phyloP scores from a whole-genome alignment of 2,113 vertebrate genomes.

The Athene noctua region DNA sequence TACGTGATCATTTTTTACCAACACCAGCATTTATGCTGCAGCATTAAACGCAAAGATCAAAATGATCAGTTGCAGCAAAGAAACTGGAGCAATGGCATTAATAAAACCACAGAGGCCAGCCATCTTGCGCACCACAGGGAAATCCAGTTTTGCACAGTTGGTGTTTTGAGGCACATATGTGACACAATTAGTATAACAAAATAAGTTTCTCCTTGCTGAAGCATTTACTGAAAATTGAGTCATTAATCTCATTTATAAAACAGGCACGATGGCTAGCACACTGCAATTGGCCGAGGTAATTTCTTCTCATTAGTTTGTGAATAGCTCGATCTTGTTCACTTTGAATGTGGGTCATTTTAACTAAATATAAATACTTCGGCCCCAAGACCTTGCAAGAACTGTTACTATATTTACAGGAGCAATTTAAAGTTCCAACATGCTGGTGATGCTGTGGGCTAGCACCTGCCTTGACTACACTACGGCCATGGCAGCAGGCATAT shows the following conservation, averaged over 20 bases:
- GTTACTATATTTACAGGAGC: neutral
- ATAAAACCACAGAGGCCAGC: conserved; percentile 49
- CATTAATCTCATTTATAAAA: conserved; percentile 72
- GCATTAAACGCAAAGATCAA: conserved; percentile 16
- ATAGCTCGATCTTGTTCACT: neutral
- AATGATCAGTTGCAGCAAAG: conserved; percentile 36
- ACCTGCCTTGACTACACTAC: accelerated
- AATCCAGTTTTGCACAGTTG: conserved; percentile 45
- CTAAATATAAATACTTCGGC: neutral
- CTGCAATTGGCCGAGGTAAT: neutral
- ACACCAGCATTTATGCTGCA: conserved; percentile 14
- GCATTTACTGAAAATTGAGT: conserved; percentile 60
- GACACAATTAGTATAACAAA: conserved; percentile 66
- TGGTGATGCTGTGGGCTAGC: neutral
- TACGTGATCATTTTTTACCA: neutral
- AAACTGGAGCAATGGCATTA: conserved; percentile 31
- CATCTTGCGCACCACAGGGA: neutral
- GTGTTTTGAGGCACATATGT: conserved; percentile 52
- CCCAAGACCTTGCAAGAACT: neutral
- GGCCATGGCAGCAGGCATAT: neutral
- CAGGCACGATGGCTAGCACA: neutral
- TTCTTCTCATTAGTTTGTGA: conserved; percentile 24
- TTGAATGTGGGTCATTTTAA: conserved; percentile 12
- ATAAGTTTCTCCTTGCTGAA: conserved; percentile 61
- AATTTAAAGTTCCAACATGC: neutral